A percentile compares a stretch with the other conserved stretches of the same genome.
phyloP scores from a whole-genome alignment of 2,113 vertebrate species.

The Seriola rivoliana region DNA sequence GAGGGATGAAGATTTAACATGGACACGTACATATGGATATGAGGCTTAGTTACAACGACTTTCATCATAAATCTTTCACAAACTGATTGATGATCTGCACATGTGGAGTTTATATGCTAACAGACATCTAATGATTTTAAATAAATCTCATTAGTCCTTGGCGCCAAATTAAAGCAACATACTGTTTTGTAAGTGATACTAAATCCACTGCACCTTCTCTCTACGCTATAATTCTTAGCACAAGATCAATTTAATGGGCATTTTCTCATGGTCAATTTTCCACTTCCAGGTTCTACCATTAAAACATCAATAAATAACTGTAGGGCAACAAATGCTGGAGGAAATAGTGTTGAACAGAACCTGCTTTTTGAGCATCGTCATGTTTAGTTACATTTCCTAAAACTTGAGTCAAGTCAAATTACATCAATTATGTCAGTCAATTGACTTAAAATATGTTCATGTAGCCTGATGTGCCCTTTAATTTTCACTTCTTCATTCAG shows the following conservation, averaged over 20 bases:
- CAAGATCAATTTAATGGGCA: neutral
- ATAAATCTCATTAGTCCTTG: neutral
- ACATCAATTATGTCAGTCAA: neutral
- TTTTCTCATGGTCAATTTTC: too few relatives aligned
- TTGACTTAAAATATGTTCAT: too few relatives aligned
- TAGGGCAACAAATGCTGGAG: neutral
- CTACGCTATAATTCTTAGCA: too few relatives aligned
- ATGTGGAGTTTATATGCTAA: neutral
- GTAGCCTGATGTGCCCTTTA: too few relatives aligned
- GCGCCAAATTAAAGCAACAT: neutral
- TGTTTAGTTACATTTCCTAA: too few relatives aligned
- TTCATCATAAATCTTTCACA: constrained; percentile 34
- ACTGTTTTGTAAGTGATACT: neutral
- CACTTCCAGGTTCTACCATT: neutral
- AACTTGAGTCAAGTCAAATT: too few relatives aligned
- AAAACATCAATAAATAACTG: neutral
- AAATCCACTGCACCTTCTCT: neutral
- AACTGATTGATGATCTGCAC: constrained; percentile 17
- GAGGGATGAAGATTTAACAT: neutral
- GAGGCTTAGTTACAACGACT: neutral
- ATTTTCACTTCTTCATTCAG: too few relatives aligned
- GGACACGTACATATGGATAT: neutral
- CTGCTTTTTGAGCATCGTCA: too few relatives aligned
- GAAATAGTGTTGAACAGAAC: too few relatives aligned
- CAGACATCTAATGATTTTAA: neutral